Evolutionary conservation across 2,797 vertebrate genomes (phyloP), one percentile per base, ranked within the genome.

Genomic region (Hydrophis major): DNA sequence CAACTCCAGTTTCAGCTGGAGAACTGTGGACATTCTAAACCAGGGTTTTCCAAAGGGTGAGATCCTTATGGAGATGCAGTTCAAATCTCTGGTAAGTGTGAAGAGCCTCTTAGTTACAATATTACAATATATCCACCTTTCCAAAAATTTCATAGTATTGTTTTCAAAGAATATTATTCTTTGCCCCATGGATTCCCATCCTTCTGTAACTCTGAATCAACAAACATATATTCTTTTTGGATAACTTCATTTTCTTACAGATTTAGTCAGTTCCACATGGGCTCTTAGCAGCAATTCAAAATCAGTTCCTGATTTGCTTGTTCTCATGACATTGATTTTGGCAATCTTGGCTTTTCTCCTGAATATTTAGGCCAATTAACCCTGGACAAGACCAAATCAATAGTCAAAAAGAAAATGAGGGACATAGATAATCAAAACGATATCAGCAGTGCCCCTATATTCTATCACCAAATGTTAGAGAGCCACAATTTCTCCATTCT

Each of bases 191-290:
- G 13, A 22, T 93, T n/a, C 90, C 91, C 56, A 2, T 8, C 13
- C n/a, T 69, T 69, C 66, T 69, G 66, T 69, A 32, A 13, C n/a
- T 69, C 69, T 37, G 16, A 92, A 88, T 87, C 3, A 88, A 50
- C 88, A 91, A 86, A 61, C 91, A 53, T 12, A 5, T 86, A 92
- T 94, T 92, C 32, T 94, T 27, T 86, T 91, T 37, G 89, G 94
- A 90, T 90, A 1, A 90, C 63, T 87, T 74, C 0, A 1, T 63
- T 0, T 63, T 27, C n/a, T 91, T 63, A 27, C 37, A 91, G 18
- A 61, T 50, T 74, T 37, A 16, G n/a, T n/a, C 14, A 74, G 66
- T 8, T 37, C 66, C 66, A 74, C 14, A 18, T 37, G 66, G n/a
- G n/a, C n/a, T 37, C 5, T 74, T 74, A 7, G 66, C 16, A 74